Evolutionary conservation across 2,888 invertebrate genomes (phyloP).

Genomic region (Ochropleura leucogaster): DNA sequence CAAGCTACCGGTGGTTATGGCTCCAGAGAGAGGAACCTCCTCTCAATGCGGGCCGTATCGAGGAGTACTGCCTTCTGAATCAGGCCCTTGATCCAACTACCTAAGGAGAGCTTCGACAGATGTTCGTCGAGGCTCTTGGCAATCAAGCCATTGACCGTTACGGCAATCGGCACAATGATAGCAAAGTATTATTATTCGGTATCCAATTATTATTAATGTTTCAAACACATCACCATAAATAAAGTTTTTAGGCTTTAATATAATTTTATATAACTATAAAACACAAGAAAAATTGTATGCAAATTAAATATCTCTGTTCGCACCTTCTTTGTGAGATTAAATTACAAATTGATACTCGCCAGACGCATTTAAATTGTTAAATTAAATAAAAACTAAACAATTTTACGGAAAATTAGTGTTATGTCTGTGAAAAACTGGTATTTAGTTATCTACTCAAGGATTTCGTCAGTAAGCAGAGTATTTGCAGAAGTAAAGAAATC

Average conservation of each 20-base stretch:
- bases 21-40: too few species aligned
- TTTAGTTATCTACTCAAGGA: constrained; percentile 7
- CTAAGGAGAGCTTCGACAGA: too few species aligned
- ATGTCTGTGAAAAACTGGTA: constrained; percentile 34
- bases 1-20: too few species aligned
- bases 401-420: constrained; percentile 28
- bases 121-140: too few species aligned
- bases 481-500: constrained; percentile 37
- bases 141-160: too few species aligned
- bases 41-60: too few species aligned
- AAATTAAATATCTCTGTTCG: constrained; percentile 50
- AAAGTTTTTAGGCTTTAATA: constrained; percentile 7
- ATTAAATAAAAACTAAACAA: constrained; percentile 32
- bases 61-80: too few species aligned
- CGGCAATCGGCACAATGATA: too few species aligned
- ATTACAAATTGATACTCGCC: constrained; percentile 55
- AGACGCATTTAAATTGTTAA: constrained; percentile 50
- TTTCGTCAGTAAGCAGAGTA: background rate
- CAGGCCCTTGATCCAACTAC: too few species aligned
- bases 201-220: constrained; percentile 4
- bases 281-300: constrained; percentile 47
- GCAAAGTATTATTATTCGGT: too few species aligned
- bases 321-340: constrained; percentile 56
- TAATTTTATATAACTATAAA: background rate
- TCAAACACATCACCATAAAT: constrained; percentile 13